phyloP scores from a whole-genome alignment of 1,140 invertebrate genomes.

The Schmidtea mediterranea region DNA sequence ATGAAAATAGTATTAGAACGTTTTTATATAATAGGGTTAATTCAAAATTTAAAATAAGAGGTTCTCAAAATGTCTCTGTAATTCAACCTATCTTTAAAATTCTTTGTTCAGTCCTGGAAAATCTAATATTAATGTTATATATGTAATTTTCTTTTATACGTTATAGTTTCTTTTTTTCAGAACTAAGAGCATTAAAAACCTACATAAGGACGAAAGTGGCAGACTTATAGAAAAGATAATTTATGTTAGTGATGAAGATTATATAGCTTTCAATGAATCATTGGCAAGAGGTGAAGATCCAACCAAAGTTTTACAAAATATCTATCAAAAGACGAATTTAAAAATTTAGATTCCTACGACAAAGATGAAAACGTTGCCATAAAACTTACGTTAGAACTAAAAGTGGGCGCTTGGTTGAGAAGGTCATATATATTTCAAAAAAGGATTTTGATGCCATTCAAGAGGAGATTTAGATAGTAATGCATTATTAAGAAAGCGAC shows the following conservation, averaged over 20 bases:
- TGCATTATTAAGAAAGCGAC: background rate
- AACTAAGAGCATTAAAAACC: slow-evolving; percentile 20
- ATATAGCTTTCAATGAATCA: slow-evolving; percentile 13
- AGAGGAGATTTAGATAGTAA: background rate
- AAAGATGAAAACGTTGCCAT: slow-evolving; percentile 10
- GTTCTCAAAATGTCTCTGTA: no score
- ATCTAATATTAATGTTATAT: no score
- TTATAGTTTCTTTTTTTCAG: slow-evolving; percentile 14
- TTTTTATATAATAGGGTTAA: no score
- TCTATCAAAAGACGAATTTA: background rate
- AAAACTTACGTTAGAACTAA: slow-evolving; percentile 21
- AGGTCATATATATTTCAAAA: slow-evolving; percentile 20
- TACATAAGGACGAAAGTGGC: slow-evolving; percentile 24
- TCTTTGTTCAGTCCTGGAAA: no score
- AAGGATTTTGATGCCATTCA: slow-evolving; percentile 14
- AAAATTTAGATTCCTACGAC: background rate
- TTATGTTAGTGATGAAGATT: slow-evolving; percentile 20
- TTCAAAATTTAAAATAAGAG: no score
- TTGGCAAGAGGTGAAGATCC: background rate
- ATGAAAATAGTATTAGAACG: no score
- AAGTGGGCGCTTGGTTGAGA: slow-evolving; percentile 19
- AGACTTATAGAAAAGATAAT: slow-evolving; percentile 18
- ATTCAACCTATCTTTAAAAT: no score
- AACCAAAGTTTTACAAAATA: background rate
- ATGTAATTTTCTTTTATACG: no score